Base-by-base conservation (phyloP, 2,797 vertebrate genomes). In the Toxotes lorentzi region DNA sequence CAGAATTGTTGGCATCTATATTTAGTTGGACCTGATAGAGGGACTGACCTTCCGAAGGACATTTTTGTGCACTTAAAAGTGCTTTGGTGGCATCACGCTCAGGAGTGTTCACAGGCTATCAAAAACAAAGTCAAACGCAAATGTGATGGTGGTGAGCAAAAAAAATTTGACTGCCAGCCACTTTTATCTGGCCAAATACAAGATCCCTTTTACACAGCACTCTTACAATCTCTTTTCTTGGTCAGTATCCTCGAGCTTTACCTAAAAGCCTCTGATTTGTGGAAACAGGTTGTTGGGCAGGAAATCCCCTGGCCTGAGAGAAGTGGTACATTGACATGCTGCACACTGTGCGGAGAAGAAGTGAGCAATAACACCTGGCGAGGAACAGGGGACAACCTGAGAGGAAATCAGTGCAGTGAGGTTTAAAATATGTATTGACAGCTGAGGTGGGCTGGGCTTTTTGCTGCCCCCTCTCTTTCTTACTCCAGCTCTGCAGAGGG, bases 1-100 rank as follows among this genome's bases (percentile, higher is more conserved):
- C 90, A 86, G 84, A 81, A 84, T 79, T 85, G 88, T 89, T 88
- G 86, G 86, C 80, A 59, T 87, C 91, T 90, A 88, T 91, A 92
- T 92, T 88, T 91, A 92, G 89, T 87, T 87, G 82, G 86, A 89
- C 66, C 73, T 83, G 90, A 87, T 76, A 40, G 84, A 88, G 61
- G 76, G 65, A 79, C 62, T 58, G 78, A 87, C 80, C 78, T 59
- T 63, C 69, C 7, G 34, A 86, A 90, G 85, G 88, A 87, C 89
- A 75, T 82, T 79, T 81, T 43, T 70, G 73, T 76, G 53, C 66
- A 77, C 73, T 76, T 87, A 62, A 84, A 88, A 89, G 79, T 81
- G 82, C 76, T 81, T 77, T 10, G 51, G 84, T 74, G 70, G 86
- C 78, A 85, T 70, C 51, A 4, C 7, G 13, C 59, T 75, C 57